A percentile compares a stretch with the other conserved stretches of the same genome.
phyloP scores from a whole-genome alignment of 2,113 vertebrate species.

The Gallinago jamesoni region DNA sequence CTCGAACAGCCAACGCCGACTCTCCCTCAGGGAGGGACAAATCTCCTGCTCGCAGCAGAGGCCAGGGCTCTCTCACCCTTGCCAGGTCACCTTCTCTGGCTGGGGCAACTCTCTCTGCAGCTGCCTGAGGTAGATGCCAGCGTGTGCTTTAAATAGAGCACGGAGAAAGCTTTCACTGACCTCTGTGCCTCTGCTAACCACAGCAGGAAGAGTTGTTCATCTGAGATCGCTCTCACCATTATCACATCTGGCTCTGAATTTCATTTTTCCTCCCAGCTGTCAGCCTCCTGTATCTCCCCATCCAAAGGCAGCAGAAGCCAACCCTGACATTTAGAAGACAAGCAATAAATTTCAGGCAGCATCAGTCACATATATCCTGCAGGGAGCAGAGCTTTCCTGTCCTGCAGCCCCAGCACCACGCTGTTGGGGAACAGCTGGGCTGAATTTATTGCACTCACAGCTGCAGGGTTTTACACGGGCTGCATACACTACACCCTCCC shows the following conservation, averaged over 20 bases:
- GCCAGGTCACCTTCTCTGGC: neutral
- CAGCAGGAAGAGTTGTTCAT: constrained; percentile 51
- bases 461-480: neutral
- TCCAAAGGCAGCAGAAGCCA: constrained; percentile 18
- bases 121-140: neutral
- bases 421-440: neutral
- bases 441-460: neutral
- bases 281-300: neutral
- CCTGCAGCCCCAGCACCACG: neutral
- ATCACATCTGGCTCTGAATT: neutral
- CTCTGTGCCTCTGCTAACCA: constrained; percentile 23
- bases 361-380: neutral
- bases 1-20: rapidly evolving
- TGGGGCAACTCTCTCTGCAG: neutral
- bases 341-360: constrained; percentile 31
- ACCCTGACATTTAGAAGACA: neutral
- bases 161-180: constrained; percentile 51
- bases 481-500: neutral
- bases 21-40: neutral
- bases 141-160: neutral
- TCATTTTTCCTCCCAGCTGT: neutral
- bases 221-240: constrained; percentile 33
- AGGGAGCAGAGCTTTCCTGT: neutral
- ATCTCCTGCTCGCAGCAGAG: neutral
- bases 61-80: rapidly evolving